phyloP scores from a whole-genome alignment of 1,140 invertebrate genomes.

The Spodoptera frugiperda region DNA sequence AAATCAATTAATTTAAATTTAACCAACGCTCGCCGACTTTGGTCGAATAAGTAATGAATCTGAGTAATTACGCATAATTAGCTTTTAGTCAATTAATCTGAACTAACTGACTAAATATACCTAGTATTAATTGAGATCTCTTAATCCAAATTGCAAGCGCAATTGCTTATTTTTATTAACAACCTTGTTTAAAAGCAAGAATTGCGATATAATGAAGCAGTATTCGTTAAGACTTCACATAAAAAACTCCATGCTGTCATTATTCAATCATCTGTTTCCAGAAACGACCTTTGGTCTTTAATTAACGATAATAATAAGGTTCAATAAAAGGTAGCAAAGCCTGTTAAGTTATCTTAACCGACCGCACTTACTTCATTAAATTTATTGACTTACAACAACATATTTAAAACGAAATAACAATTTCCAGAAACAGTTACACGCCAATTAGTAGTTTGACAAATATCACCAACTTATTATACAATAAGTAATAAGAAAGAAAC shows the following conservation, averaged over 20 bases:
- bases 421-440: constrained; percentile 8
- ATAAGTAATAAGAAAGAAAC: constrained; percentile 14
- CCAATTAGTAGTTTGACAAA: constrained; percentile 23
- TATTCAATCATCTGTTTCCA: constrained; percentile 15
- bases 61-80: too few species aligned
- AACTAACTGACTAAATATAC: too few species aligned
- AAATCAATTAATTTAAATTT: too few species aligned
- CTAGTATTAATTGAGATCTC: too few species aligned
- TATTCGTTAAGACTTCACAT: not conserved
- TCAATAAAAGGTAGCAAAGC: constrained; percentile 6
- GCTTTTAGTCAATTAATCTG: too few species aligned
- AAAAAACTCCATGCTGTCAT: not conserved
- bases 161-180: too few species aligned
- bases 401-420: not conserved
- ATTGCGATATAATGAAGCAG: too few species aligned
- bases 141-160: too few species aligned
- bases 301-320: constrained; percentile 28
- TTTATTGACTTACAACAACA: not conserved
- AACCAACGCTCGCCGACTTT: too few species aligned
- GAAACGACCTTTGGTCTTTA: constrained; percentile 18
- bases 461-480: not conserved
- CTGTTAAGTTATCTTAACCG: not conserved
- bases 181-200: too few species aligned
- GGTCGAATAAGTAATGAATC: too few species aligned
- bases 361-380: constrained; percentile 6